Conservation (phyloP, 2,888 invertebrate species). For the Coleophora deauratella region DNA sequence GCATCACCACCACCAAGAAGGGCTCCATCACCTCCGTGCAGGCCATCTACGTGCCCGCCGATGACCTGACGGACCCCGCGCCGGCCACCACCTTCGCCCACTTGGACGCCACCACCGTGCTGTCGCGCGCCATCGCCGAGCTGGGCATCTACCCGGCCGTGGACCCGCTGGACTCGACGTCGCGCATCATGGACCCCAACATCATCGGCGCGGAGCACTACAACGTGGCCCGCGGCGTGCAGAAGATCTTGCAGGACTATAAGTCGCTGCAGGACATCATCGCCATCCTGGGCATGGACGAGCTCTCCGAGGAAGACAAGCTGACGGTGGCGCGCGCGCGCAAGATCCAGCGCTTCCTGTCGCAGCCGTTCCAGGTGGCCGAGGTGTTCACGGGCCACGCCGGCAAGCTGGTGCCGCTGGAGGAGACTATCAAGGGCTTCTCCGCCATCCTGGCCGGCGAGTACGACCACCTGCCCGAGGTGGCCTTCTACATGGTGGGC, state of each 20-base stretch:
- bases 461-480: conserved; percentile 88
- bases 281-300: conserved; percentile 89
- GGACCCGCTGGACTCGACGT: conserved; percentile 95
- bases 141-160: conserved; percentile 96
- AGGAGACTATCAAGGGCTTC: conserved; percentile 93
- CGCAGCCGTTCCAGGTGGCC: conserved; percentile 94
- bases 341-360: conserved; percentile 95
- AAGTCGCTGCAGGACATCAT: conserved; percentile 89
- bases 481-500: conserved; percentile 91
- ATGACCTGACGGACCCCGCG: conserved; percentile 96
- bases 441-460: conserved; percentile 86
- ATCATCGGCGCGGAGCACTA: conserved; percentile 94
- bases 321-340: conserved; percentile 94
- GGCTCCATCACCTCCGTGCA: conserved; percentile 97
- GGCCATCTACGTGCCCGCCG: conserved; percentile 96
- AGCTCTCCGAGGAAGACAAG: conserved; percentile 96
- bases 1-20: conserved; percentile 95
- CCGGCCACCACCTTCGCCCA: conserved; percentile 97
- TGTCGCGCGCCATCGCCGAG: conserved; percentile 94
- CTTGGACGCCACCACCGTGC: conserved; percentile 95
- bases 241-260: conserved; percentile 92
- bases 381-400: conserved; percentile 95
- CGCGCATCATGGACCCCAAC: conserved; percentile 95
- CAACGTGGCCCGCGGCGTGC: conserved; percentile 91
- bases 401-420: conserved; percentile 90